Percentiles rank a stretch among this genome's conserved stretches.
Evolutionary conservation across 2,113 vertebrate species (phyloP).

Genomic region (Tretioscincus oriximinensis): DNA sequence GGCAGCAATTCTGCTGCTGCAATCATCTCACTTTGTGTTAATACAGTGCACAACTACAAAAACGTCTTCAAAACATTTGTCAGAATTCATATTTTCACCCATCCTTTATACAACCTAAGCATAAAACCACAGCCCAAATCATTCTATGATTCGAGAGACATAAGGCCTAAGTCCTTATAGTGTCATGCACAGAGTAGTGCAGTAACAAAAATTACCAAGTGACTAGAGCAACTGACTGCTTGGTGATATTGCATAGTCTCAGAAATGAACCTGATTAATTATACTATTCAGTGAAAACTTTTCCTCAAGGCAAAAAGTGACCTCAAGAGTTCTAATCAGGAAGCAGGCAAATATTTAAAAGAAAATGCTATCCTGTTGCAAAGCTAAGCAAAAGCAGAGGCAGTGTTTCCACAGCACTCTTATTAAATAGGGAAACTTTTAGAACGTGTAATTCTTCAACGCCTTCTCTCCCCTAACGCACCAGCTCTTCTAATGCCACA

Average conservation of each 20-base stretch:
- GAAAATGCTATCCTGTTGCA: not conserved
- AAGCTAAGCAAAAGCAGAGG: not conserved
- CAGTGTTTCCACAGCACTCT: not conserved
- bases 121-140: slow-evolving; percentile 2
- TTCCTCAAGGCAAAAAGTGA: slow-evolving; percentile 3
- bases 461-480: not conserved
- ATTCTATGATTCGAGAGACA: slow-evolving; percentile 7
- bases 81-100: not conserved
- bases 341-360: not conserved
- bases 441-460: not conserved
- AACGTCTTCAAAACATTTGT: not conserved
- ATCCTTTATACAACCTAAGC: not conserved
- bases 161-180: slow-evolving; percentile 19
- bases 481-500: not conserved
- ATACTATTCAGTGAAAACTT: not conserved
- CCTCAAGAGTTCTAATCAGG: not conserved
- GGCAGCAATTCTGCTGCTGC: not conserved
- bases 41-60: not conserved
- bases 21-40: not conserved
- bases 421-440: not conserved
- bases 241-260: slow-evolving; percentile 22
- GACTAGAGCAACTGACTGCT: slow-evolving; percentile 42
- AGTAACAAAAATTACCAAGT: not conserved
- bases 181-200: slow-evolving; percentile 12
- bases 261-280: not conserved